Base-by-base conservation (phyloP, 2,888 invertebrate genomes). In the Athetis lepigone region DNA sequence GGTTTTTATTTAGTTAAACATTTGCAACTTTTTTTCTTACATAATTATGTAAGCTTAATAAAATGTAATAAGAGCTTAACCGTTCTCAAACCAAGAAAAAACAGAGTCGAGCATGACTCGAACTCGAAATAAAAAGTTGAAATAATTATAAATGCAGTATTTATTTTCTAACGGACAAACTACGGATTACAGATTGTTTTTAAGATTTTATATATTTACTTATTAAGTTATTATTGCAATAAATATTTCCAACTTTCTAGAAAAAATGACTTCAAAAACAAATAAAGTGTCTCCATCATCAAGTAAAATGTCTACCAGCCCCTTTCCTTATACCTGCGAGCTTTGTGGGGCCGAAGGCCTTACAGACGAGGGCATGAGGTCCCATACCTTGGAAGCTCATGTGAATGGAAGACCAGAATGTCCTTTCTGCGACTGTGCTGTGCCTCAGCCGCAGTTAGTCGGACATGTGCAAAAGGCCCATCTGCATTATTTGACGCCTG, bases 381-480 rank as follows among this genome's bases (percentile, higher is more conserved):
- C 96, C 19, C 98, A 98, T 89, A 97, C 98, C 66, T 95, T 97
- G 58, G 96, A 97, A 46, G 97, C 96, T 77, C 98, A 98, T 87
- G 96, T 98, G 9, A 97, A 97, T 69, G 97, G 97, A 0, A 96
- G 97, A 70, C 96, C 97, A 9, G 96, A 97, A 51, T 98, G 98
- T 84, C 98, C 98, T 0, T 97, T 98, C 86, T 98, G 98, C 88
- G 97, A 97, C 86, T 96, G 97, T 72, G 96, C 96, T 16, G 96
- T 97, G 45, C 96, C 97, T 11, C 96, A 97, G 19, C 96, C 97
- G 5, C 97, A 98, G 83, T 96, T 98, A 81, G 93, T 97, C 70
- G 93, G 97, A 2, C 98, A 98, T 86, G 98, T 98, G 1, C 98
- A 98, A 88, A 96, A 97, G 77, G 97, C 97, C n/a, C 98, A 98